Base-by-base conservation (phyloP, 1,140 invertebrate genomes). In the Phymorhynchus buccinoides region DNA sequence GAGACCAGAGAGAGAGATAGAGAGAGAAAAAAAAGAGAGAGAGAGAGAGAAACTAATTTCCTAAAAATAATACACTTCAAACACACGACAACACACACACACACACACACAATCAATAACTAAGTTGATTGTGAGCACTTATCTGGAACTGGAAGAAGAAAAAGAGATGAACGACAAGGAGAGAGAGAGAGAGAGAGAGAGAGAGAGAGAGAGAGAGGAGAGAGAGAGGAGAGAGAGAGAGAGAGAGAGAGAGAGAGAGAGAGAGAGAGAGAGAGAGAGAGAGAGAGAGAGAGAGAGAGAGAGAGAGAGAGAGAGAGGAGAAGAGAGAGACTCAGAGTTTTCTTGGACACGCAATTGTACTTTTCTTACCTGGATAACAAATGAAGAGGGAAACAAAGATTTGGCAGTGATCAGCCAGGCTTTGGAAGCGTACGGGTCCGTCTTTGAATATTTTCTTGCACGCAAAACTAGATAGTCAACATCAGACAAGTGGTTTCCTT, bases 321-420 rank as follows among this genome's bases (percentile, higher is more conserved):
- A n/a, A n/a, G n/a, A n/a, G n/a, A n/a, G n/a, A n/a, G n/a, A n/a
- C n/a, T n/a, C n/a, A n/a, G n/a, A n/a, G n/a, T n/a, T n/a, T n/a
- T 22, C n/a, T 27, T 12, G 39, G 3, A 27, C 27, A 62, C 39
- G 1, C 37, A 71, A 56, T 42, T 30, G 3, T 14, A 80, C 39
- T 9, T 27, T 42, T 84, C 37, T 86, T 88, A 96, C 96, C 93
- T 97, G 96, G 73, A 98, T 96, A 89, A 95, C 95, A 90, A 97
- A 97, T 91, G 97, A 97, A 48, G 96, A 95, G 0, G 97, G 97
- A 94, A 96, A 97, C 84, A 98, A 94, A 14, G 96, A 96, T 95
- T 96, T 97, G 0, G 97, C 97, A 14, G 96, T 97, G n/a, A 98
- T 95, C 93, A 97, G 95, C 97, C 97, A 98, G 35, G 97, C 96